A percentile compares a stretch with the other conserved stretches of the same genome.
Evolutionary conservation across 2,797 vertebrate species (phyloP).

Genomic region (Babyrousa celebensis): DNA sequence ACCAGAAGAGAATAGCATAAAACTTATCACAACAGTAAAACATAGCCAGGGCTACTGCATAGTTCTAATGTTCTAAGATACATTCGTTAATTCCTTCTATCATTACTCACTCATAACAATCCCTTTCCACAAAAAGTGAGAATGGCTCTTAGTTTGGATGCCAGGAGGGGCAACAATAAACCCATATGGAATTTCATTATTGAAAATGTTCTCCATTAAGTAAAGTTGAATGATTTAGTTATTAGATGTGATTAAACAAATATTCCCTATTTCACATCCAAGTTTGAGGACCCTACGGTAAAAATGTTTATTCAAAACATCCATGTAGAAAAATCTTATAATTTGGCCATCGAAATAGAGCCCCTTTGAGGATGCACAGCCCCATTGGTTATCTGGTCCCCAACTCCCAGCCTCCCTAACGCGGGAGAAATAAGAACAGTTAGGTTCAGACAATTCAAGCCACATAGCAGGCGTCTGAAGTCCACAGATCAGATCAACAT

Average conservation of each 20-base stretch:
- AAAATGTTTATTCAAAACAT: not conserved
- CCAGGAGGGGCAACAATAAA: not conserved
- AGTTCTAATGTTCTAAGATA: not conserved
- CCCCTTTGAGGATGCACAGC: not conserved
- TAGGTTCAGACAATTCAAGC: not conserved
- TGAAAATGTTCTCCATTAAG: not conserved
- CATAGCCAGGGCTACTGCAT: not conserved
- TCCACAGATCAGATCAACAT: not conserved
- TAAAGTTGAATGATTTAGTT: not conserved
- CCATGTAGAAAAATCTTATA: not conserved
- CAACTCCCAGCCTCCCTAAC: not conserved
- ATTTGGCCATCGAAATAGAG: not conserved
- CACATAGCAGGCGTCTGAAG: not conserved
- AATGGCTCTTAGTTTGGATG: not conserved
- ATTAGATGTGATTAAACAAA: not conserved
- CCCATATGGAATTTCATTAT: not conserved
- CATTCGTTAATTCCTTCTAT: not conserved
- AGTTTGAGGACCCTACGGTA: not conserved
- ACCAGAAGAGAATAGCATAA: not conserved
- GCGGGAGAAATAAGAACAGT: not conserved
- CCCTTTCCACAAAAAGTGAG: not conserved
- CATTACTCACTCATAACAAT: not conserved
- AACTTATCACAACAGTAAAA: not conserved
- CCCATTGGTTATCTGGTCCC: not conserved
- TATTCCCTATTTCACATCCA: not conserved